Conservation (phyloP, 2,113 vertebrate genomes). For the Psilopsiagon aymara region DNA sequence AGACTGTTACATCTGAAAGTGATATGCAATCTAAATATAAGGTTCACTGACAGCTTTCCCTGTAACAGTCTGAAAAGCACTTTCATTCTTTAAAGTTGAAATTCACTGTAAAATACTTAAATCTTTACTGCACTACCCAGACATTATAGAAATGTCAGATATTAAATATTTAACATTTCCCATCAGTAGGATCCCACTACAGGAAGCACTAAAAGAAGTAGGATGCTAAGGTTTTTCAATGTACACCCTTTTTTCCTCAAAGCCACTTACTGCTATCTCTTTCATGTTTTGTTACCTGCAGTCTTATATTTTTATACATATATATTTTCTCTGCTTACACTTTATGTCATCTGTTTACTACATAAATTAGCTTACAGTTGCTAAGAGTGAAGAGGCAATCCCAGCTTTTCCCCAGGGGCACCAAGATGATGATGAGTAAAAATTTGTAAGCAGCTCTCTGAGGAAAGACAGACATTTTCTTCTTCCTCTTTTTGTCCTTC, state of each 20-base stretch:
- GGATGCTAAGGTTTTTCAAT: neutral
- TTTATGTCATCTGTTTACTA: neutral
- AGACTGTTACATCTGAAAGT: neutral
- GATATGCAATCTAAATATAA: neutral
- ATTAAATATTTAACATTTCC: conserved; percentile 58
- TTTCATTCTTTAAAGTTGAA: conserved; percentile 20
- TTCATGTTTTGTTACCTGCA: neutral
- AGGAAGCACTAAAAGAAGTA: neutral
- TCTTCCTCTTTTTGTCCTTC: neutral
- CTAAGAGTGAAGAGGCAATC: neutral
- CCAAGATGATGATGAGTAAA: conserved; percentile 7
- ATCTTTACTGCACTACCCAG: conserved; percentile 1
- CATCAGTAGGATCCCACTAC: conserved; percentile 31
- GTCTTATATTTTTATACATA: neutral
- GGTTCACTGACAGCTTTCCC: neutral
- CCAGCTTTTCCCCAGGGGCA: neutral
- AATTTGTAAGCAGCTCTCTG: neutral
- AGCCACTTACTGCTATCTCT: neutral
- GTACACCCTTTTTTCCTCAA: neutral
- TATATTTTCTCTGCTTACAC: neutral
- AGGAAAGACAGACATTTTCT: neutral
- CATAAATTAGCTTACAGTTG: neutral
- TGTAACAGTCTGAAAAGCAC: neutral
- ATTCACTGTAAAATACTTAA: neutral
- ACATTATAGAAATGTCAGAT: conserved; percentile 35